Percentiles rank a stretch among this genome's conserved stretches.
Evolutionary conservation across 2,113 vertebrate genomes (phyloP).

Genomic region (Hassar affinis): DNA sequence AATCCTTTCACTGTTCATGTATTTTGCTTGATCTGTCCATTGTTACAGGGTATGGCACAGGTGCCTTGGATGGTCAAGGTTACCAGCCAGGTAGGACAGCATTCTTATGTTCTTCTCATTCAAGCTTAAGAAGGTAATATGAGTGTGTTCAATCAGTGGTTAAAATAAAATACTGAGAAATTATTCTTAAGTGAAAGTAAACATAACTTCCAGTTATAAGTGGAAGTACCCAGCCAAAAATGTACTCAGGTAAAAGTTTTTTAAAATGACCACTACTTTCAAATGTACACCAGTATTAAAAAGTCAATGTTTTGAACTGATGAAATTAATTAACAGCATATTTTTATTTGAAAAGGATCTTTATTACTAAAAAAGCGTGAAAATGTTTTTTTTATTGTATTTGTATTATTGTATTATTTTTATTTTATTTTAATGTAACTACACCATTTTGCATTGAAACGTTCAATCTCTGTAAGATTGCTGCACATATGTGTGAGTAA

Average conservation of each 20-base stretch:
- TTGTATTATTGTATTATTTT: too few species aligned
- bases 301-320: not conserved
- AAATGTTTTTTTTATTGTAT: not conserved
- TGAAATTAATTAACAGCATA: not conserved
- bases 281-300: not conserved
- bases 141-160: not conserved
- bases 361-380: not conserved
- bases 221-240: not conserved
- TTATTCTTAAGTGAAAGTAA: not conserved
- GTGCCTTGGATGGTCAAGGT: constrained; percentile 48
- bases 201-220: not conserved
- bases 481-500: not conserved
- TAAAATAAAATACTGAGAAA: not conserved
- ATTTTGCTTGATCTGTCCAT: not conserved
- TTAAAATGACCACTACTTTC: too few species aligned
- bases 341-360: not conserved
- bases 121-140: not conserved
- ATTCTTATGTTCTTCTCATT: not conserved
- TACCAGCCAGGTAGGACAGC: constrained; percentile 51
- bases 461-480: not conserved
- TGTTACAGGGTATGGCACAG: constrained; percentile 48
- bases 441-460: not conserved
- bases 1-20: not conserved
- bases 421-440: not conserved
- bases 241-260: not conserved